Base-by-base conservation (phyloP, 2,797 vertebrate species). In the Protonibea diacanthus region DNA sequence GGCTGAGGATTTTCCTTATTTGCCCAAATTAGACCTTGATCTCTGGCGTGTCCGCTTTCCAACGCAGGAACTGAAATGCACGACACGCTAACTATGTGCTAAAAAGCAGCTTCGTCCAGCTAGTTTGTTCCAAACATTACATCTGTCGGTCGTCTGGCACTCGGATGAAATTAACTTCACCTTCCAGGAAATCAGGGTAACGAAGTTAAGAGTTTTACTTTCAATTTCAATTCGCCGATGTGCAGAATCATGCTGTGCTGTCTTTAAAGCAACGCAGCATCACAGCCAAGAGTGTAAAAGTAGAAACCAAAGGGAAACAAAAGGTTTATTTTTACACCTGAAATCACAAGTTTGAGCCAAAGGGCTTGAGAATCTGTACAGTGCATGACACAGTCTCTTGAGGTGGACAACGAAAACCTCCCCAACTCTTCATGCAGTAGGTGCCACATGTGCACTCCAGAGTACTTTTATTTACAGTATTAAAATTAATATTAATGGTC, bases 1-100 rank as follows among this genome's bases (percentile, higher is more conserved):
- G n/a, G 21, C 18, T 48, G 29, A 6, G 29, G 44, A 8, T 57
- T 63, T 25, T 7, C 29, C 21, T 38, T 3, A 42, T 56, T 76
- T 40, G 1, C 21, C 17, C 21, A 21, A 18, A 61, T 62, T 21
- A 61, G 27, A 44, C 42, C 23, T 49, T 42, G 12, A 25, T 42
- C 44, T 58, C 11, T 1, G n/a, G 20, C 21, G 21, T 20, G 27
- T 51, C 27, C 40, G 33, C 73, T 68, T 27, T 14, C 20, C 21
- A 3, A 23, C 20, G 38, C 60, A 21, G 64, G 76, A 66, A 49
- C 44, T 29, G 33, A 64, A 61, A 58, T 33, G 56, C 51, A 10
- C 23, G 59, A 58, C 55, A 21, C n/a, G 4, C 17, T 45, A 40
- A 67, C 49, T 40, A 15, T 40, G 9, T 12, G 12, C 21, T 53